phyloP scores from a whole-genome alignment of 37 sponge, comb jelly and placozoan genomes.

The Haliclona indistincta region DNA sequence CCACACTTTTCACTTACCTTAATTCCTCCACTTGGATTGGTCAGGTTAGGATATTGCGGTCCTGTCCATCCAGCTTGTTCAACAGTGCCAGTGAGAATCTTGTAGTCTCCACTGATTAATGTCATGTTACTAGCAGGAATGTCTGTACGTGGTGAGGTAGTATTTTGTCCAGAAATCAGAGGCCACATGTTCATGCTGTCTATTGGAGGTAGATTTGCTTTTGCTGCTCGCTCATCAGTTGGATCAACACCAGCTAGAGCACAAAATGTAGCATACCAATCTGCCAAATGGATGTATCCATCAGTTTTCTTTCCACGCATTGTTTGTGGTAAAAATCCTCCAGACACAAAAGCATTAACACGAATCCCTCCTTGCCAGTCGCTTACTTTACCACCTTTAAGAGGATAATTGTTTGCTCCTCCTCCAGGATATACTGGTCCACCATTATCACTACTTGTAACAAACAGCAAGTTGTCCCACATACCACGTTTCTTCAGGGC shows the following conservation, averaged over 20 bases:
- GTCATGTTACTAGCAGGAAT: conserved; percentile 3
- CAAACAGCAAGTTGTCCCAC: no score
- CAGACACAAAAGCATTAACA: conserved; percentile 30
- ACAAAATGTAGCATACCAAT: conserved; percentile 33
- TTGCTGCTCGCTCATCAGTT: conserved; percentile 15
- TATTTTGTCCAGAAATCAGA: no score
- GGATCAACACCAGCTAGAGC: conserved; percentile 36
- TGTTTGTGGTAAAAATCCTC: no score
- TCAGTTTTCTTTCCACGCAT: no score
- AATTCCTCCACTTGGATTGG: conserved; percentile 32
- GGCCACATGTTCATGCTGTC: no score
- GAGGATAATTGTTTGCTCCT: conserved; percentile 45
- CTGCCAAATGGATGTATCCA: no score
- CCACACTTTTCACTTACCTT: conserved; percentile 4
- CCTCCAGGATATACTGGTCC: no score
- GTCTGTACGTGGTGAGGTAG: no score
- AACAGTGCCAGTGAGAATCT: neutral
- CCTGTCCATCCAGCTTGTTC: conserved; percentile 36
- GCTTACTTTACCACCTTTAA: conserved; percentile 44
- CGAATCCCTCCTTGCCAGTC: no score
- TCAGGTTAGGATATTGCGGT: conserved; percentile 38
- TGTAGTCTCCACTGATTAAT: conserved; percentile 32
- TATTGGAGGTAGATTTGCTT: no score
- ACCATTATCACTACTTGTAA: no score
- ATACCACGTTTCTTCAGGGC: no score